phyloP scores from a whole-genome alignment of 2,888 invertebrate genomes.

The Punctoribates punctum region DNA sequence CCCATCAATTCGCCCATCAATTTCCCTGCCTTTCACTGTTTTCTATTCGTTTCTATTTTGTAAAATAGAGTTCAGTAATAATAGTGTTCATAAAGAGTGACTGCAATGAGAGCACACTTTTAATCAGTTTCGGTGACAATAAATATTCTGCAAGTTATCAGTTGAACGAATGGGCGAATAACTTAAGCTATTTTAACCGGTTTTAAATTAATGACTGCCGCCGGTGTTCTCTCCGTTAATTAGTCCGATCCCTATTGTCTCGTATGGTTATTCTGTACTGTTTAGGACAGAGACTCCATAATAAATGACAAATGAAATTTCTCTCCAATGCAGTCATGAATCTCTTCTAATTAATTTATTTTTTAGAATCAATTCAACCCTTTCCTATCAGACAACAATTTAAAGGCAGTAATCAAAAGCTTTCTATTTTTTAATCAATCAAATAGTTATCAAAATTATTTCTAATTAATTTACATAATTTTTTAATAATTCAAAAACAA shows the following conservation, averaged over 20 bases:
- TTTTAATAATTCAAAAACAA: no score
- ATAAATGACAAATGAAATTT: constrained; percentile 33
- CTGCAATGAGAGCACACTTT: constrained; percentile 16
- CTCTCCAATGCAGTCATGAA: constrained; percentile 2
- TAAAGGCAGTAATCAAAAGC: no score
- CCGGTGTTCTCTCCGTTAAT: constrained; percentile 33
- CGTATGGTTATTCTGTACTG: neutral
- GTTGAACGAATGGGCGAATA: constrained; percentile 14
- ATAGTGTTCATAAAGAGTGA: constrained; percentile 21
- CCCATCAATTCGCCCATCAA: no score
- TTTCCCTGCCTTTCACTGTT: neutral
- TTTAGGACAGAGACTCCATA: constrained; percentile 32
- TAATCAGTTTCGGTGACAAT: constrained; percentile 36
- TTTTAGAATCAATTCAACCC: neutral
- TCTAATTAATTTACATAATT: no score
- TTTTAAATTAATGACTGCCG: constrained; percentile 36
- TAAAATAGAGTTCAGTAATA: constrained; percentile 14
- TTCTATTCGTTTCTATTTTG: neutral
- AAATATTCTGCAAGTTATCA: constrained; percentile 33
- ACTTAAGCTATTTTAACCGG: constrained; percentile 31
- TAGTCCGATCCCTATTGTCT: constrained; percentile 35
- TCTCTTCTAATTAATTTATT: constrained; percentile 9
- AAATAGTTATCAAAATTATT: no score
- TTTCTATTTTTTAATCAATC: no score
- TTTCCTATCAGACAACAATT: neutral